phyloP scores from a whole-genome alignment of 1,140 invertebrate genomes.

The Cyphomyrmex costatus region DNA sequence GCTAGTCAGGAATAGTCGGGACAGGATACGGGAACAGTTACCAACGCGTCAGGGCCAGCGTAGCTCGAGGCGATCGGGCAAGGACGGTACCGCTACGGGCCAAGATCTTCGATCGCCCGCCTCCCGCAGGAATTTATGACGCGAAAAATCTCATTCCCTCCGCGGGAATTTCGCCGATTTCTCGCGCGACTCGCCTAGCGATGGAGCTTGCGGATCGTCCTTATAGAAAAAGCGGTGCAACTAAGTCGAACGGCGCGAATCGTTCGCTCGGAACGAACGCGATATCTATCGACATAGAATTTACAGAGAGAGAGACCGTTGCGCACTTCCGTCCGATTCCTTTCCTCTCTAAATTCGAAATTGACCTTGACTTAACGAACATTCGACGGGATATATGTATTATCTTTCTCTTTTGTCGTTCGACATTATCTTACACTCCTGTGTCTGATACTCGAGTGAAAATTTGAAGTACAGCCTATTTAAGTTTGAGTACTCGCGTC shows the following conservation, averaged over 20 bases:
- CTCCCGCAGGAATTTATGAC: constrained; percentile 64
- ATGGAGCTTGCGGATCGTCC: constrained; percentile 10
- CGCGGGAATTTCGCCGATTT: constrained; percentile 23
- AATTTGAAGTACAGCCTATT: neutral
- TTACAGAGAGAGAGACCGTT: constrained; percentile 28
- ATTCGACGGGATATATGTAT: neutral
- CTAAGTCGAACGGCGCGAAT: constrained; percentile 12
- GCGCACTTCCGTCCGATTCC: neutral
- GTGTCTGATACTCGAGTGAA: neutral
- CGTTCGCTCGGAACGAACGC: constrained; percentile 38
- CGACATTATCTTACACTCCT: neutral
- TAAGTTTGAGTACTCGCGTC: neutral
- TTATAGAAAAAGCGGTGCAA: constrained; percentile 42
- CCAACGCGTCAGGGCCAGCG: constrained; percentile 74
- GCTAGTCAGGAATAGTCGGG: constrained; percentile 80
- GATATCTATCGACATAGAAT: constrained; percentile 45
- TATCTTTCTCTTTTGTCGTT: neutral
- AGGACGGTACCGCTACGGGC: constrained; percentile 82
- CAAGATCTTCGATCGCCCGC: constrained; percentile 71
- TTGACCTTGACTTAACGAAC: neutral
- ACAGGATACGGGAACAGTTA: constrained; percentile 83
- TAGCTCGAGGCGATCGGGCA: constrained; percentile 81
- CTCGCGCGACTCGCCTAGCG: neutral
- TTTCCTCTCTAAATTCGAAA: neutral
- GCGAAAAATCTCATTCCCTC: constrained; percentile 23